These are phyloP conservation scores for Incurvaria masculella DNA, from an alignment of 2,888 invertebrate species.

Conservation along the genomic window DNA sequence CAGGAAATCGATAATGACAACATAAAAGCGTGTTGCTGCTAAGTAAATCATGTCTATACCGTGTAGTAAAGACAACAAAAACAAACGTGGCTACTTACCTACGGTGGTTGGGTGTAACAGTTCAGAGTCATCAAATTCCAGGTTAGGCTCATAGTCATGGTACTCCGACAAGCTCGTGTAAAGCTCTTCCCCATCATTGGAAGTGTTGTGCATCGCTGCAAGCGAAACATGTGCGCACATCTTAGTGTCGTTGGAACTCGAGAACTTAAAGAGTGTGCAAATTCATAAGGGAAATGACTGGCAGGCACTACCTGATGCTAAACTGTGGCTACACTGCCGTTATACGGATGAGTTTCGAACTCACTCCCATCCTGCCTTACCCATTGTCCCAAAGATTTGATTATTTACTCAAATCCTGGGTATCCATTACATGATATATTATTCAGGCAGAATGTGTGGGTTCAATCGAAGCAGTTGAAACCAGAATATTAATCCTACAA, in stretches of 20 bases:
- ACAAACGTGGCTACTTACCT: slow-evolving; percentile 63
- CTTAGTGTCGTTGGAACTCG: too few species aligned
- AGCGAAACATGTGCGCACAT: slow-evolving; percentile 8
- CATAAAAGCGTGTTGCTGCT: too few species aligned
- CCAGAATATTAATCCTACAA: background rate
- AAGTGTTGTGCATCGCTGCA: slow-evolving; percentile 34
- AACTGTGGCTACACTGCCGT: too few species aligned
- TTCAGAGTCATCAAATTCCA: slow-evolving; percentile 96
- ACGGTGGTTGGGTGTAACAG: slow-evolving; percentile 66
- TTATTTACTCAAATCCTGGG: slow-evolving; percentile 9
- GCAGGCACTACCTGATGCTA: slow-evolving; percentile 17
- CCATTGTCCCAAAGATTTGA: background rate
- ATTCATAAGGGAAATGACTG: too few species aligned
- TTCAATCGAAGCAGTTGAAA: background rate
- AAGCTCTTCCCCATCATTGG: slow-evolving; percentile 64
- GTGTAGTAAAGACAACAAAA: too few species aligned
- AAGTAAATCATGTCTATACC: too few species aligned
- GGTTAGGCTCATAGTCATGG: slow-evolving; percentile 92
- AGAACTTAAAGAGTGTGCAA: too few species aligned
- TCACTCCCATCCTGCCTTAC: slow-evolving; percentile 3
- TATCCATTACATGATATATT: slow-evolving; percentile 9
- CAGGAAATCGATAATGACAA: too few species aligned
- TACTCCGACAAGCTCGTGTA: slow-evolving; percentile 87
- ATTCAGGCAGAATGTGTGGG: slow-evolving; percentile 7
- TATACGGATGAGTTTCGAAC: slow-evolving; percentile 12